Conservation (phyloP, 2,888 invertebrate species). For the Lutraria lutraria region DNA sequence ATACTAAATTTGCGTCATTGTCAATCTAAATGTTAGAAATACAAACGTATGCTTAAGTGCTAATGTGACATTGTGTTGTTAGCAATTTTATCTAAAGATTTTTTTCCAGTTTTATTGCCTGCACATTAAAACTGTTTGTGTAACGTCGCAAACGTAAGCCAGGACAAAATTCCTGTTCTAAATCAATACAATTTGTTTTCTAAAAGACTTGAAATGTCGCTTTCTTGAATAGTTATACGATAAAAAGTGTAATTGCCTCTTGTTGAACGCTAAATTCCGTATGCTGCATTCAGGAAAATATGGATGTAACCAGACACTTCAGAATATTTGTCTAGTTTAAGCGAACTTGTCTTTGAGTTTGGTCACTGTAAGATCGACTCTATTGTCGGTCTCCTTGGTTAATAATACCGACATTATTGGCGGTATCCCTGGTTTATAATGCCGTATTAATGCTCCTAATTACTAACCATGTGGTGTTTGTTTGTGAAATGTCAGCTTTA, state of each 20-base stretch:
- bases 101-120: too few species aligned
- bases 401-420: background rate
- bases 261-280: background rate
- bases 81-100: too few species aligned
- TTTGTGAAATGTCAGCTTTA: background rate
- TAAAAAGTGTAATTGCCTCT: background rate
- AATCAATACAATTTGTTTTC: constrained; percentile 22
- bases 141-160: background rate
- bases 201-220: constrained; percentile 16
- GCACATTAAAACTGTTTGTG: background rate
- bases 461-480: background rate
- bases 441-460: background rate
- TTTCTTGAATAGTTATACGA: constrained; percentile 1
- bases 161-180: background rate
- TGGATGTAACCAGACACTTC: background rate
- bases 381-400: background rate
- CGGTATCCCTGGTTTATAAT: background rate
- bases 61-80: too few species aligned
- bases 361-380: background rate
- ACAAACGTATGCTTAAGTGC: too few species aligned
- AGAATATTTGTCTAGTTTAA: background rate
- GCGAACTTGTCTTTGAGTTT: constrained; percentile 1
- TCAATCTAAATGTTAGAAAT: too few species aligned
- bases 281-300: background rate
- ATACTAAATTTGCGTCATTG: too few species aligned